Evolutionary conservation across 2,797 vertebrate genomes (phyloP).

Genomic region (Sebastes umbrosus): DNA sequence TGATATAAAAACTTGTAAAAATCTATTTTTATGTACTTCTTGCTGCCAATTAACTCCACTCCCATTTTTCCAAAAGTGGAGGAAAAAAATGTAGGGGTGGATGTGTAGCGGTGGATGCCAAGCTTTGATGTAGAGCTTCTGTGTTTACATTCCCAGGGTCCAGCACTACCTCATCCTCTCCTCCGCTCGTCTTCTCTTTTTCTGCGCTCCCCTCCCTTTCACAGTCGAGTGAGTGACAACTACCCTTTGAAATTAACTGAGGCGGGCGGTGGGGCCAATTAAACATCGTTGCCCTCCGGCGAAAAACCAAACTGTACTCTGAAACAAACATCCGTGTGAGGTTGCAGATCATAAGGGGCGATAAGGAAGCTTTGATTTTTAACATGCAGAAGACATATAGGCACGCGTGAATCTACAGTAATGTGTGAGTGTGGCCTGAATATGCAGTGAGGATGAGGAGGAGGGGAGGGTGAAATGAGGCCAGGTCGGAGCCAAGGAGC

Average conservation of each 20-base stretch:
- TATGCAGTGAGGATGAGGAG: slow-evolving; percentile 20
- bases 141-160: slow-evolving; percentile 61
- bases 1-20: not conserved
- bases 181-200: slow-evolving; percentile 2
- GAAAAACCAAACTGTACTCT: slow-evolving; percentile 8
- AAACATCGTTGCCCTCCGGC: slow-evolving; percentile 10
- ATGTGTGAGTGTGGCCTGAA: slow-evolving; percentile 28
- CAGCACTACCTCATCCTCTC: slow-evolving; percentile 37
- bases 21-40: not conserved
- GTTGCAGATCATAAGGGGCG: not conserved
- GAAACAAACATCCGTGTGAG: not conserved
- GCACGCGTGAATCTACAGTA: not conserved
- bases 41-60: slow-evolving; percentile 27
- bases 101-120: slow-evolving; percentile 13
- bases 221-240: slow-evolving; percentile 42
- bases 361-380: not conserved
- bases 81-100: not conserved
- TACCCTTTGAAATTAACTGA: slow-evolving; percentile 52
- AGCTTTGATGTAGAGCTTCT: slow-evolving; percentile 32
- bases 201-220: slow-evolving; percentile 18
- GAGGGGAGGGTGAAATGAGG: not conserved
- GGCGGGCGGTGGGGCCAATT: slow-evolving; percentile 41
- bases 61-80: not conserved
- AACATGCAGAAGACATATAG: slow-evolving; percentile 34
- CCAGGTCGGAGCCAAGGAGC: slow-evolving; percentile 46